These are phyloP conservation scores for Brachypodius melanocephalos DNA, from an alignment of 2,113 vertebrate genomes.

Conservation along the genomic window DNA sequence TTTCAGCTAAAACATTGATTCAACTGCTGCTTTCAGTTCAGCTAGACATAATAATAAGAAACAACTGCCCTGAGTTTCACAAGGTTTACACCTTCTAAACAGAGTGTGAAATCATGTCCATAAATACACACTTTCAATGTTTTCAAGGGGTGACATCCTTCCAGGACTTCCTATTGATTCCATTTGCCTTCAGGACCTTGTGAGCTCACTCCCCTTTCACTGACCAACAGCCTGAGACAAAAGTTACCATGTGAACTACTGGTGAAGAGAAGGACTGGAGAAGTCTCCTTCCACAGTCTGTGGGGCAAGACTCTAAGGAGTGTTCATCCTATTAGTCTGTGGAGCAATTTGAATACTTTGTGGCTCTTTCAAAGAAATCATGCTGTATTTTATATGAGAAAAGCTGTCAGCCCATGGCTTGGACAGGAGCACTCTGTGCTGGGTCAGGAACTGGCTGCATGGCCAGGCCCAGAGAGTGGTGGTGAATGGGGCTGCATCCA, in stretches of 20 bases:
- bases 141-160: not conserved
- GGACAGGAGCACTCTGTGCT: not conserved
- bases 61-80: not conserved
- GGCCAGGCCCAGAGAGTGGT: not conserved
- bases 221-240: not conserved
- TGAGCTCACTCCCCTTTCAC: not conserved
- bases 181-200: not conserved
- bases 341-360: not conserved
- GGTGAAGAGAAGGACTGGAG: not conserved
- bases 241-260: not conserved
- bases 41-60: not conserved
- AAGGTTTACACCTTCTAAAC: not conserved
- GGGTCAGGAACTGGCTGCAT: not conserved
- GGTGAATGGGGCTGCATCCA: not conserved
- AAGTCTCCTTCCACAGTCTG: not conserved
- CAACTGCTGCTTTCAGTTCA: not conserved
- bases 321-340: not conserved
- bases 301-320: not conserved
- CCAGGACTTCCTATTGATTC: not conserved
- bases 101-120: not conserved
- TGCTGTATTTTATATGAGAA: not conserved
- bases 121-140: not conserved
- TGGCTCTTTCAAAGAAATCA: not conserved
- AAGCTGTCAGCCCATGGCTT: not conserved
- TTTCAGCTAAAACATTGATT: constrained; percentile 5